Evolutionary conservation across 2,888 invertebrate species (phyloP).

Genomic region (Phaonia tiefii): DNA sequence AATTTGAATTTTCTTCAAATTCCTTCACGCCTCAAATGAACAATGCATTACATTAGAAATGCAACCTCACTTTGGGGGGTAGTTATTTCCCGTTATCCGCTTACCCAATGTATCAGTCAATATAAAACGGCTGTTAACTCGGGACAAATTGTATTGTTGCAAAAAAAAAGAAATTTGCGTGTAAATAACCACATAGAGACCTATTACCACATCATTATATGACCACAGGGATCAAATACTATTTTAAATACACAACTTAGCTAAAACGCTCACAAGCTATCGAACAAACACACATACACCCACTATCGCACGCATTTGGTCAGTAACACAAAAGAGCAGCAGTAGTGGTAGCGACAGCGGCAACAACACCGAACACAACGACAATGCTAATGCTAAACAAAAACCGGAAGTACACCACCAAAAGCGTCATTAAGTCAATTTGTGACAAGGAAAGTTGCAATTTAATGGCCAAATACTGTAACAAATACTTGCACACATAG

Average conservation of each 20-base stretch:
- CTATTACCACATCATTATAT: slow-evolving; percentile 77
- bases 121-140: not conserved
- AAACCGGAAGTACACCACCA: slow-evolving; percentile 61
- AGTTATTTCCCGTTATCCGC: slow-evolving; percentile 15
- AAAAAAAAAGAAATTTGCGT: slow-evolving; percentile 58
- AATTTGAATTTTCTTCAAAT: too few relatives aligned
- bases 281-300: slow-evolving; percentile 27
- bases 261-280: slow-evolving; percentile 62
- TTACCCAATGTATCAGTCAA: not conserved
- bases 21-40: too few relatives aligned
- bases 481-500: not conserved
- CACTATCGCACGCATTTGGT: not conserved
- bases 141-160: slow-evolving; percentile 35
- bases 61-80: not conserved
- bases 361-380: slow-evolving; percentile 11
- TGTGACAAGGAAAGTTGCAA: slow-evolving; percentile 71
- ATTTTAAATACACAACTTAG: slow-evolving; percentile 60
- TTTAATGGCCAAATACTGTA: slow-evolving; percentile 72
- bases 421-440: slow-evolving; percentile 77
- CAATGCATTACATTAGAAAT: not conserved
- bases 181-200: slow-evolving; percentile 67
- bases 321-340: not conserved
- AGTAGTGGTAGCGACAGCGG: not conserved
- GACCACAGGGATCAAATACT: slow-evolving; percentile 74
- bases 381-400: slow-evolving; percentile 45